A percentile compares a stretch with the other conserved stretches of the same genome.
Evolutionary conservation across 2,113 vertebrate species (phyloP).

Genomic region (Barbus barbus): DNA sequence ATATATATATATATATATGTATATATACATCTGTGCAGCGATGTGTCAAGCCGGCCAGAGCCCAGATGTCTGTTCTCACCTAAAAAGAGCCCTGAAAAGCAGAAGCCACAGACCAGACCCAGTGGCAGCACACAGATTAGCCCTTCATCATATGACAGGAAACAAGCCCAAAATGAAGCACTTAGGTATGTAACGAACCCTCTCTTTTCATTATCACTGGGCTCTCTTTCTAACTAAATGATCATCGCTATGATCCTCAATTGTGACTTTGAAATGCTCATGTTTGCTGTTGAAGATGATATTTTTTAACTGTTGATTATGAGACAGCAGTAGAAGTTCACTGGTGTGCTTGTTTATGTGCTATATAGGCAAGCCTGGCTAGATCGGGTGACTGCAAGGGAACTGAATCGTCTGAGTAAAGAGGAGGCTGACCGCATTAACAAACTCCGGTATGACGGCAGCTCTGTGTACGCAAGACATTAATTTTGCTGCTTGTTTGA

Average conservation of each 20-base stretch:
- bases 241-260: background rate
- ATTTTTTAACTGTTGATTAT: constrained; percentile 33
- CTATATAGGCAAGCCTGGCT: constrained; percentile 69
- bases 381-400: constrained; percentile 64
- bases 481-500: background rate
- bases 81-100: constrained; percentile 44
- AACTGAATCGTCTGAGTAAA: constrained; percentile 65
- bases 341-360: background rate
- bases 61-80: constrained; percentile 73
- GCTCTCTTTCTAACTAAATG: background rate
- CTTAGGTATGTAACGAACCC: constrained; percentile 65
- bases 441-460: constrained; percentile 64
- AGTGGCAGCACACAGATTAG: background rate
- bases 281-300: constrained; percentile 17
- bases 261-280: background rate
- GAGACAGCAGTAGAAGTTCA: background rate
- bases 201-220: background rate
- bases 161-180: constrained; percentile 67
- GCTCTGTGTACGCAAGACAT: background rate
- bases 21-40: background rate
- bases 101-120: constrained; percentile 36
- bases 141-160: constrained; percentile 58
- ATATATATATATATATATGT: background rate
- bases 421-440: constrained; percentile 64
- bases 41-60: constrained; percentile 57